These are phyloP conservation scores for Sturnira hondurensis DNA, from an alignment of 2,113 vertebrate genomes.

Conservation along the genomic window DNA sequence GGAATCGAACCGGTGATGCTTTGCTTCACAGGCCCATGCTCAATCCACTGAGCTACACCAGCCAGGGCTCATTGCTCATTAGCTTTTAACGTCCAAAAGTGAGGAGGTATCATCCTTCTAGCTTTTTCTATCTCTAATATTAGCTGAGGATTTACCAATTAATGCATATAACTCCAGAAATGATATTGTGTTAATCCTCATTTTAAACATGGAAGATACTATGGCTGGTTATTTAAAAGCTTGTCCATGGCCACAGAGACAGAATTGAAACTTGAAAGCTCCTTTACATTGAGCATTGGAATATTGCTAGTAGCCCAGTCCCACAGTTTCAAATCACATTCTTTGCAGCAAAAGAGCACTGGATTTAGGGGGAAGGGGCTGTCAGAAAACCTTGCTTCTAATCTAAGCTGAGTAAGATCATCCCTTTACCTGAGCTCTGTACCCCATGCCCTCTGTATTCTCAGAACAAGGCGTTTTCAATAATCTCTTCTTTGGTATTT, in stretches of 20 bases:
- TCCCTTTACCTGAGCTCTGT: not conserved
- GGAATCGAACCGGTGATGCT: too few species aligned
- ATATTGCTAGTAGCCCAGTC: not conserved
- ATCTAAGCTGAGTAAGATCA: not conserved
- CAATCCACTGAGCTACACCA: too few species aligned
- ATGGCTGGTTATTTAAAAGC: not conserved
- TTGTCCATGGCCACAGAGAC: not conserved
- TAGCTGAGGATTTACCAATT: not conserved
- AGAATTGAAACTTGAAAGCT: not conserved
- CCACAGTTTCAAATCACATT: not conserved
- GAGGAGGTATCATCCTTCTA: not conserved
- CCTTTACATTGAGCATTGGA: constrained; percentile 12
- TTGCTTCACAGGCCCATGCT: too few species aligned
- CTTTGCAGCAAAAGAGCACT: not conserved
- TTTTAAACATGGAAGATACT: not conserved
- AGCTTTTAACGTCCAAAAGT: not conserved
- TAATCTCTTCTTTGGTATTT: not conserved
- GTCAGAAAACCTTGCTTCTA: not conserved
- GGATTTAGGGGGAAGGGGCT: not conserved
- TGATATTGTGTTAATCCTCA: not conserved
- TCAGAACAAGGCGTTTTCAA: not conserved
- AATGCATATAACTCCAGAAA: not conserved
- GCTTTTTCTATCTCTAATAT: constrained; percentile 3
- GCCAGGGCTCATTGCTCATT: not conserved
- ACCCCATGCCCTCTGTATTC: not conserved